Percentiles rank a stretch among this genome's conserved stretches.
Conservation (phyloP, 2,888 invertebrate genomes). For the Amblyjoppa fuscipennis region DNA sequence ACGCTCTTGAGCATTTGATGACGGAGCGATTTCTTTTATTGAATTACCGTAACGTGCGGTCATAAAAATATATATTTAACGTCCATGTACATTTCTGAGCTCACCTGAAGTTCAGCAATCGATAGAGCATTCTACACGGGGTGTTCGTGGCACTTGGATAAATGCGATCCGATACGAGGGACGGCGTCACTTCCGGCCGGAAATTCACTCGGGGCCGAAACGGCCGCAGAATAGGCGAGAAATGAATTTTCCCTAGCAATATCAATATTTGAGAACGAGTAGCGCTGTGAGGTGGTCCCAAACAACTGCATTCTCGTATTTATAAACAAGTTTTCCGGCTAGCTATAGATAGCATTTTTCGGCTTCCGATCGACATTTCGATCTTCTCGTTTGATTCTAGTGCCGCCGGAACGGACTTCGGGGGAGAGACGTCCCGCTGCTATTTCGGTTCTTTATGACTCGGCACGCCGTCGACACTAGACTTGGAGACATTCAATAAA, state of each 20-base stretch:
- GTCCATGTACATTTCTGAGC: background rate
- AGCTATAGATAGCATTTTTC: background rate
- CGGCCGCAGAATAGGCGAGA: background rate
- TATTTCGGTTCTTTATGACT: background rate
- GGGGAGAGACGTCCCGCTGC: background rate
- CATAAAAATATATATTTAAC: background rate
- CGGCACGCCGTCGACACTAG: background rate
- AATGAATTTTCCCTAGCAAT: constrained; percentile 13
- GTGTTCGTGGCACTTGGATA: constrained; percentile 35
- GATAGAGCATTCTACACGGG: constrained; percentile 73
- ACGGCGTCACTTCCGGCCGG: constrained; percentile 45
- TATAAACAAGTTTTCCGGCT: background rate
- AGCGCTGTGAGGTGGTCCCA: background rate
- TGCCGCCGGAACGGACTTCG: background rate
- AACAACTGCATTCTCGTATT: background rate
- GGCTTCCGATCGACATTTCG: background rate
- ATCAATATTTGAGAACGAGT: constrained; percentile 21
- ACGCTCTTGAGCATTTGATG: too few species aligned
- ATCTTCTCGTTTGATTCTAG: background rate
- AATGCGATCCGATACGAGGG: constrained; percentile 34
- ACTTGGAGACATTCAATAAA: background rate
- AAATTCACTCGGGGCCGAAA: constrained; percentile 29
- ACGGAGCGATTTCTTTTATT: too few species aligned
- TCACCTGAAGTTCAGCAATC: constrained; percentile 78
- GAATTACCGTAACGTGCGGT: background rate